phyloP scores from a whole-genome alignment of 2,888 invertebrate species.

The Chloromyia formosa region DNA sequence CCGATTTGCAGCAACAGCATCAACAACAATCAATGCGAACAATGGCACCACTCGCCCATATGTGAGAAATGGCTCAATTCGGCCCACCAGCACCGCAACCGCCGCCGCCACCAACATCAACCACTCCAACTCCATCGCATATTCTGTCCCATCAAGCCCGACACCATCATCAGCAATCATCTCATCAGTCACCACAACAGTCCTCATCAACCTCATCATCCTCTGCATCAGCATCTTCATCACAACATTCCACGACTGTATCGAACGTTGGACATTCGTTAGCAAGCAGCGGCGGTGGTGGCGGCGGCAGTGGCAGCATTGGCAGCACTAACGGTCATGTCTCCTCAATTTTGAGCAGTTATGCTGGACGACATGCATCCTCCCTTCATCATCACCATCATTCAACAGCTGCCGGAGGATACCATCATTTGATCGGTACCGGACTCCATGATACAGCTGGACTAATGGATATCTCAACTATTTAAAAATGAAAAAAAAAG shows the following conservation, averaged over 20 bases:
- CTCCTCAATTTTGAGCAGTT: constrained; percentile 34
- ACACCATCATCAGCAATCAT: constrained; percentile 45
- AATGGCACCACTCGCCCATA: constrained; percentile 65
- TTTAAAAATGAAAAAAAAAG: constrained; percentile 57
- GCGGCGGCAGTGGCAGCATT: not conserved
- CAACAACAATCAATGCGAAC: constrained; percentile 63
- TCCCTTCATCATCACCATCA: constrained; percentile 12
- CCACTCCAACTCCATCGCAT: constrained; percentile 49
- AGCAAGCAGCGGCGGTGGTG: constrained; percentile 32
- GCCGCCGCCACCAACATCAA: constrained; percentile 45
- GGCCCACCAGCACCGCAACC: constrained; percentile 49
- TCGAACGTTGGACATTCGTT: constrained; percentile 46
- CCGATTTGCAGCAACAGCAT: constrained; percentile 61
- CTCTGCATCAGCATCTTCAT: constrained; percentile 34
- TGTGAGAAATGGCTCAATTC: constrained; percentile 65
- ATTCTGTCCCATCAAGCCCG: constrained; percentile 49
- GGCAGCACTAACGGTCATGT: constrained; percentile 46
- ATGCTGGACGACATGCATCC: constrained; percentile 39
- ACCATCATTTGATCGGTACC: constrained; percentile 28
- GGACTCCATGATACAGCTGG: constrained; percentile 54
- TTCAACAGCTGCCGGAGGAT: not conserved
- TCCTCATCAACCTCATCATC: constrained; percentile 45
- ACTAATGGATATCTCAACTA: constrained; percentile 63
- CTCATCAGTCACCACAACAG: constrained; percentile 47
- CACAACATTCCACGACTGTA: constrained; percentile 42